Percentiles rank a stretch among this genome's conserved stretches.
Evolutionary conservation across 2,888 invertebrate genomes (phyloP).

Genomic region (Sesamia inferens): DNA sequence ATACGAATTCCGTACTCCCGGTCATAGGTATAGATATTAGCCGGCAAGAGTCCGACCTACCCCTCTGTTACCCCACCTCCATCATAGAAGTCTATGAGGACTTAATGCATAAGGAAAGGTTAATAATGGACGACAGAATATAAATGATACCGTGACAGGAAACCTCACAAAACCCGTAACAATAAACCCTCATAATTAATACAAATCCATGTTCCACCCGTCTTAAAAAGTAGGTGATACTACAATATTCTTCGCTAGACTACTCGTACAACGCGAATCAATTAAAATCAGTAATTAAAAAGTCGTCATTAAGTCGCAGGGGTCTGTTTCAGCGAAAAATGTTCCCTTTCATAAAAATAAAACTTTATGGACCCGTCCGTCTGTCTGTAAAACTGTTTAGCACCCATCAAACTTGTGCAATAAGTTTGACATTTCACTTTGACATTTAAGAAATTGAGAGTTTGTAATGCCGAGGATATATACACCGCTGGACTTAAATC

Average conservation of each 20-base stretch:
- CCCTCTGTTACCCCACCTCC: too few relatives aligned
- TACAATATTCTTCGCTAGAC: conserved; percentile 44
- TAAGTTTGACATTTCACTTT: conserved; percentile 38
- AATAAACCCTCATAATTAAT: conserved; percentile 46
- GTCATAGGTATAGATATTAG: too few relatives aligned
- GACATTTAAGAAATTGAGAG: conserved; percentile 29
- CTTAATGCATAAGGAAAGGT: not conserved
- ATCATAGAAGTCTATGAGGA: too few relatives aligned
- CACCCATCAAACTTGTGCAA: conserved; percentile 52
- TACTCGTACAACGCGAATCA: conserved; percentile 60
- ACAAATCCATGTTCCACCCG: conserved; percentile 15
- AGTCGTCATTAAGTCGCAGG: conserved; percentile 49
- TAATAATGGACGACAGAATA: not conserved
- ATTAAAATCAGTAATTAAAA: conserved; percentile 65
- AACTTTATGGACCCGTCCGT: conserved; percentile 43
- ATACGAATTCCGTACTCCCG: too few relatives aligned
- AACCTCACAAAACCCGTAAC: conserved; percentile 1
- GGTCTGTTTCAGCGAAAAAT: conserved; percentile 59
- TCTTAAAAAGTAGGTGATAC: conserved; percentile 51
- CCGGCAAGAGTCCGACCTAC: too few relatives aligned
- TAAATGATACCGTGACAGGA: conserved; percentile 12
- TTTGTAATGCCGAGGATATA: not conserved
- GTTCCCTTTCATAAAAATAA: conserved; percentile 50
- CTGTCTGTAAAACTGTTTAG: conserved; percentile 57
- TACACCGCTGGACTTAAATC: too few relatives aligned